Evolutionary conservation across 2,797 vertebrate genomes (phyloP), one percentile per base, ranked within the genome.

Genomic region (Scarus forsteni): DNA sequence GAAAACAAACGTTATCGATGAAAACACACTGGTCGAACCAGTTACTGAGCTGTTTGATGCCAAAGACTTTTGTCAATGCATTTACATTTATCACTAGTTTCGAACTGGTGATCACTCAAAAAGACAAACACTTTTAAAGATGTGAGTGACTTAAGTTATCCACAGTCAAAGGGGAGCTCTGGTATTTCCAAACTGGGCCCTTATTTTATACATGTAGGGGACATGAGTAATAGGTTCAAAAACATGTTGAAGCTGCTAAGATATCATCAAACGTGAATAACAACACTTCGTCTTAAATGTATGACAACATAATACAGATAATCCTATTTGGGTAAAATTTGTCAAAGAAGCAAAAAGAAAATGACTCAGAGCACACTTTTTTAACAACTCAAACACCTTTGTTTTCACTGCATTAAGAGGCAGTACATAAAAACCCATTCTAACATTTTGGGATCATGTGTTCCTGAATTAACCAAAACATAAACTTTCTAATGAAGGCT

Each of bases 131-230:
- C 46, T 48, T 79, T 39, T 54, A 53, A 71, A 70, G 79, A 35
- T 72, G 68, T 68, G 75, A 81, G 85, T 54, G 69, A 86, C 43
- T 66, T 83, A 68, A 40, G 69, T 66, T 51, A 73, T 67, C 60
- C 53, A 76, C 56, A 70, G 55, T 67, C 70, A 81, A 75, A 51
- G 50, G 13, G 11, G 27, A 35, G 19, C 6, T 51, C 19, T 8
- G 11, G 19, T 7, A 7, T 34, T 51, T 51, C 3, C 2, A 34
- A 14, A 34, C 50, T 13, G 6, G 7, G 6, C 7, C 7, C 6
- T 10, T 34, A 1, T 51, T 51, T 14, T 7, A 49, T 19, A 5
- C 15, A 19, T 27, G 4, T 39, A 18, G 16, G 46, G 16, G 3
- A 1, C 11, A 49, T 49, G 10, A 49, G 7, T 18, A 18, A 49